These are phyloP conservation scores for Platichthys flesus DNA, from an alignment of 2,113 vertebrate genomes.

Conservation along the genomic window DNA sequence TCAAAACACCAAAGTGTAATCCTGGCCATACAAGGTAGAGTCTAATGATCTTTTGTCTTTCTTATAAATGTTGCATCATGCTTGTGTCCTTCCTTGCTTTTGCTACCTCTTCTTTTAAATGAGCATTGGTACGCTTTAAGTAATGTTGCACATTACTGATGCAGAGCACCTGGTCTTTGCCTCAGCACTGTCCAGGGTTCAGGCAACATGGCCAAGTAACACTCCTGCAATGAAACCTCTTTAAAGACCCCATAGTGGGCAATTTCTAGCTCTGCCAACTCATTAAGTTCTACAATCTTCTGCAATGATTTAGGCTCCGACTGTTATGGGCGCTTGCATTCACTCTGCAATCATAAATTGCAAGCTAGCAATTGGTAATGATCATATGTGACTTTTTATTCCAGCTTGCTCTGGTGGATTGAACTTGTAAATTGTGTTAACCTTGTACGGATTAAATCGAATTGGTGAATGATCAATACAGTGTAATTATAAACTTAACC, in stretches of 20 bases:
- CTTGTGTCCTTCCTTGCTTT: conserved; percentile 16
- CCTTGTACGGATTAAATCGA: not conserved
- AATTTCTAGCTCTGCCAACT: conserved; percentile 21
- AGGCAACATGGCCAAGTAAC: conserved; percentile 13
- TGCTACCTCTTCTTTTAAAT: conserved; percentile 5
- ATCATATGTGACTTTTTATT: not conserved
- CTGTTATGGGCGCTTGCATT: not conserved
- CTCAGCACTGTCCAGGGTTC: conserved; percentile 17
- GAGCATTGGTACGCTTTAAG: not conserved
- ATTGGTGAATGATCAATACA: conserved; percentile 17
- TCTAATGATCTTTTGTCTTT: not conserved
- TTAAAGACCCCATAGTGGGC: conserved; percentile 27
- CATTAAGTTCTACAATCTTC: not conserved
- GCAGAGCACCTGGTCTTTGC: conserved; percentile 26
- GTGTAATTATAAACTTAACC: conserved; percentile 17
- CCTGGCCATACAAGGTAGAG: too few species aligned
- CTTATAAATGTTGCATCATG: not conserved
- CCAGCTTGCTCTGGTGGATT: not conserved
- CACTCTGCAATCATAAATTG: not conserved
- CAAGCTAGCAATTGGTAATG: not conserved
- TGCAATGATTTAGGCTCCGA: not conserved
- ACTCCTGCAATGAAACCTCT: conserved; percentile 29
- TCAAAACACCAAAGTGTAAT: not conserved
- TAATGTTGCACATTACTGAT: conserved; percentile 5
- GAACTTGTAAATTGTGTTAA: not conserved